Evolutionary conservation across 2,888 invertebrate genomes (phyloP), one percentile per base, ranked within the genome.

Genomic region (Nycteola revayana): DNA sequence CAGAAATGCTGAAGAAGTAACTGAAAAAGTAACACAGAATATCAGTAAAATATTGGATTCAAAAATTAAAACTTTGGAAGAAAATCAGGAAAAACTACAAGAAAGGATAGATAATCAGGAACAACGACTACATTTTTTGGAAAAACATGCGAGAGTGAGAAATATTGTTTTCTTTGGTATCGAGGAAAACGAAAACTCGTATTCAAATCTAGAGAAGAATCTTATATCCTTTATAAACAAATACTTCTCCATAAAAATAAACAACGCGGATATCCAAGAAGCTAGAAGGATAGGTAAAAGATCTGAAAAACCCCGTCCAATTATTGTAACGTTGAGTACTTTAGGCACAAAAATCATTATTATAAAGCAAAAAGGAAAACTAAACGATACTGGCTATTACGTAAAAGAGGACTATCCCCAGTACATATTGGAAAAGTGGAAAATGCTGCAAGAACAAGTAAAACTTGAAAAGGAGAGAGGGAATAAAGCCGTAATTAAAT

Each of bases 381-480:
- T 18, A 18, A 18, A 18, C 3, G 18, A 18, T 18, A 18, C 18
- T 5, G 4, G 6, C 3, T 18, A 18, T 18, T 18, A 18, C 6
- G 18, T 18, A 6, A 18, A 18, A 18, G 17, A 31, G 9, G 23
- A 24, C n/a, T 31, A 23, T 10, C 30, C 30, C 10, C 31, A 20
- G 7, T 25, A 32, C 4, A 10, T 32, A 10, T 9, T 20, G 18
- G 25, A 25, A 25, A 32, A 32, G 20, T 20, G 31, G 10, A 32
- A 7, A 24, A 25, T 20, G 10, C 10, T 32, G 10, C 31, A n/a
- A 10, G 10, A 31, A 20, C 31, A 31, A 20, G 1, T 20, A 1
- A 25, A 31, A 25, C 24, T 25, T 7, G 10, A 31, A 31, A 25
- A 4, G 11, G 24, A 18, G n/a, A 31, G 24, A 31, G 30, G 24